Base-by-base conservation (phyloP, 2,113 vertebrate genomes). In the Nothobranchius kuhntae region DNA sequence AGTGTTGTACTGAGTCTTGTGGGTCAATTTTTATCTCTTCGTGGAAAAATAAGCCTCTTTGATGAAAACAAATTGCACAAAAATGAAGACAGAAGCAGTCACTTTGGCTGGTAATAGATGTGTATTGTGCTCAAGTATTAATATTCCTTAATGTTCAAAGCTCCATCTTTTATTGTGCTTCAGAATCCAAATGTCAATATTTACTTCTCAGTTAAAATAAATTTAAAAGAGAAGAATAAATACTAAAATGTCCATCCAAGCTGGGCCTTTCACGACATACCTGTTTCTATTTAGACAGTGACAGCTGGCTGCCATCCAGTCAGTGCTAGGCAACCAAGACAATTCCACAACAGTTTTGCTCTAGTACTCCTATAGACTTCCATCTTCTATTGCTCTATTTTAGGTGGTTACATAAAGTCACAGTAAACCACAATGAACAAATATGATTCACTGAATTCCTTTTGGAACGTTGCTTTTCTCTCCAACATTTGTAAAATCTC, bases 251-350 rank as follows among this genome's bases (percentile, higher is more conserved):
- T 12, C 44, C 9, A 13, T 30, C 30, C 30, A 30, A 30, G 30
- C 30, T 30, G 30, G 30, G 30, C 30, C 2, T 30, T 30, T 30
- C 11, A 45, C 9, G 24, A 36, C 61, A 45, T 44, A 80, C 17
- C 56, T 63, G 51, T 55, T 35, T 52, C 6, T 61, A 63, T 77
- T 70, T 71, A 75, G 81, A 81, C 40, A 58, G 61, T 76, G 72
- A 67, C 71, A 75, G 71, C 52, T 80, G 77, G 65, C 80, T 77
- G 46, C 66, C 13, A 30, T 59, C 71, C 82, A 83, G 53, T 45
- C 44, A 71, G 45, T 66, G 46, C 26, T 47, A 38, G 14, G 42
- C 65, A 75, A 71, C 55, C 64, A 75, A 65, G 46, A 35, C 59
- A 60, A 30, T 75, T 77, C 75, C 21, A 66, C 45, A 67, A 51